Percentiles rank a stretch among this genome's conserved stretches.
Conservation (phyloP, 2,113 vertebrate genomes). For the Oryzias woworae region DNA sequence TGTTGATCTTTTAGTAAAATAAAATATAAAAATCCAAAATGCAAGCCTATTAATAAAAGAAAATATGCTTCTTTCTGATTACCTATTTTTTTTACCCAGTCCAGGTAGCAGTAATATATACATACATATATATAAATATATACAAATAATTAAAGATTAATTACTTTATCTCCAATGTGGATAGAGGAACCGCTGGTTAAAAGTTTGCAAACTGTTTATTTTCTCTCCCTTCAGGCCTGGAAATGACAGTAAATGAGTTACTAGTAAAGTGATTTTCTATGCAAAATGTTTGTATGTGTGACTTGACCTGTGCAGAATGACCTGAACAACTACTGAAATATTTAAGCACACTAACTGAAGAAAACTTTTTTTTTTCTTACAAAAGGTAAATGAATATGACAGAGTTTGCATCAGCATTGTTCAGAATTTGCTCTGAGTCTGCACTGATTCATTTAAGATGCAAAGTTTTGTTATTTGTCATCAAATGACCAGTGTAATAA, state of each 20-base stretch:
- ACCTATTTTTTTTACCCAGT: too few relatives aligned
- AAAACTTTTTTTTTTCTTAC: too few relatives aligned
- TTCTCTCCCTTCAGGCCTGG: neutral
- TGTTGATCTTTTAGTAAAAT: neutral
- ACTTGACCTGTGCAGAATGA: neutral
- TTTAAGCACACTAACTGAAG: constrained; percentile 9
- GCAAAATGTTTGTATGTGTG: constrained; percentile 14
- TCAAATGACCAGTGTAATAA: too few relatives aligned
- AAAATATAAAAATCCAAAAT: neutral
- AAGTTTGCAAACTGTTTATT: constrained; percentile 38
- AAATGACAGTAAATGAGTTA: constrained; percentile 48
- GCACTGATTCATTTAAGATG: neutral
- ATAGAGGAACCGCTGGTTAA: constrained; percentile 36
- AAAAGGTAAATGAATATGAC: too few relatives aligned
- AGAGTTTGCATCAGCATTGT: neutral
- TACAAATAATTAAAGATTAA: constrained; percentile 5
- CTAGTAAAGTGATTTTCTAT: constrained; percentile 25
- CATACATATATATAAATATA: too few relatives aligned
- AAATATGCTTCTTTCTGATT: too few relatives aligned
- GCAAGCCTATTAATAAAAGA: too few relatives aligned
- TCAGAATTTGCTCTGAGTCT: neutral
- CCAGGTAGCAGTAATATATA: too few relatives aligned
- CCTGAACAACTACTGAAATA: constrained; percentile 3
- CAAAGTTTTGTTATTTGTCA: too few relatives aligned
- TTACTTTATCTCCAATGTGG: constrained; percentile 20